Percentiles rank a stretch among this genome's conserved stretches.
Conservation (phyloP, 2,113 vertebrate species). For the Pimephales promelas region DNA sequence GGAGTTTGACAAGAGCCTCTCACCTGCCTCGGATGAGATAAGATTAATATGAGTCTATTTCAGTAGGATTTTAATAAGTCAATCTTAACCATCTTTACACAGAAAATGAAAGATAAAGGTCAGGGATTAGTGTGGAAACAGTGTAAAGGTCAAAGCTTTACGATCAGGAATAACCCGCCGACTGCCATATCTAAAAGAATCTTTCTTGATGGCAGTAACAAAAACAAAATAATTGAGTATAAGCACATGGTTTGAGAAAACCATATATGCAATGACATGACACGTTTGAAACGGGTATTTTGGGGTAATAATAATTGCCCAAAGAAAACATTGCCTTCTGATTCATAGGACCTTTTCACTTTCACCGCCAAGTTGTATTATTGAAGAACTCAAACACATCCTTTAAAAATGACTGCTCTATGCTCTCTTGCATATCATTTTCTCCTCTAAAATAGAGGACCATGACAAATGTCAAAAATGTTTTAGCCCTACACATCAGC, state of each 20-base stretch:
- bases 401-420: slow-evolving; percentile 20
- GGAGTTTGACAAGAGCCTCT: slow-evolving; percentile 60
- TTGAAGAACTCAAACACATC: slow-evolving; percentile 8
- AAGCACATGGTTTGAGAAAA: slow-evolving; percentile 5
- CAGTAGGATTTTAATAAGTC: slow-evolving; percentile 60
- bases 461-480: background rate
- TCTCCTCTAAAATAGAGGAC: slow-evolving; percentile 2
- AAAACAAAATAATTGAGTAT: slow-evolving; percentile 12
- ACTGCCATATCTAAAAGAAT: slow-evolving; percentile 1
- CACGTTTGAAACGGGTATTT: background rate
- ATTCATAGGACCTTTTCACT: slow-evolving; percentile 17
- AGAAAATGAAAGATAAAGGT: slow-evolving; percentile 66
- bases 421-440: background rate
- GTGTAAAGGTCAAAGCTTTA: slow-evolving; percentile 49
- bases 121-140: slow-evolving; percentile 61
- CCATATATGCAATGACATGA: background rate
- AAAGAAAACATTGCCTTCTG: slow-evolving; percentile 2
- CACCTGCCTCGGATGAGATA: slow-evolving; percentile 58
- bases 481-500: background rate
- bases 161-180: slow-evolving; percentile 7
- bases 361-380: slow-evolving; percentile 6
- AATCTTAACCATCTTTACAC: slow-evolving; percentile 58
- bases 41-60: slow-evolving; percentile 68
- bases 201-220: background rate
- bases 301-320: background rate